These are phyloP conservation scores for Podiceps cristatus DNA, from an alignment of 2,113 vertebrate species.

Conservation along the genomic window DNA sequence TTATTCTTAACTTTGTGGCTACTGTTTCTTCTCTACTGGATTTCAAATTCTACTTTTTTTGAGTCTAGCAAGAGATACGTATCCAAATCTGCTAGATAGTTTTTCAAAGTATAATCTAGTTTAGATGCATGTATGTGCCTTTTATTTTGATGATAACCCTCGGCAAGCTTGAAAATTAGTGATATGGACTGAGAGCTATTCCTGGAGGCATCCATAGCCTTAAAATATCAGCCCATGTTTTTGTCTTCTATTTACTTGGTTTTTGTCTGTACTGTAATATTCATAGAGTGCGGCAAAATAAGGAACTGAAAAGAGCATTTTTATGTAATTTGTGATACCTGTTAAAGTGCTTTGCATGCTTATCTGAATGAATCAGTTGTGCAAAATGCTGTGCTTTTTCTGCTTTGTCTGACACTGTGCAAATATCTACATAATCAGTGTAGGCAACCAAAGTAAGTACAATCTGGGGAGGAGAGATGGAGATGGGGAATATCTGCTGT, in stretches of 20 bases:
- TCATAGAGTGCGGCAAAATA: not conserved
- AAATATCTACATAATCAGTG: not conserved
- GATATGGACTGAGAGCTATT: not conserved
- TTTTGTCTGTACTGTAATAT: not conserved
- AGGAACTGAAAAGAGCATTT: not conserved
- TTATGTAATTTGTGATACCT: not conserved
- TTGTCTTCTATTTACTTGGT: not conserved
- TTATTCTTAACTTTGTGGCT: not conserved
- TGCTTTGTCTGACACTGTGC: not conserved
- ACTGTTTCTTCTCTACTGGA: not conserved
- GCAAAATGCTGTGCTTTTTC: not conserved
- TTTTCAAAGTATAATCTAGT: not conserved
- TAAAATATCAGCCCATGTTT: not conserved
- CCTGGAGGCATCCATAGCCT: not conserved
- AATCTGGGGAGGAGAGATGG: not conserved
- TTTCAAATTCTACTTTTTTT: not conserved
- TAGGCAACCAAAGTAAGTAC: not conserved
- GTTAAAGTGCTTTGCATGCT: not conserved
- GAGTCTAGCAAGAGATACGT: not conserved
- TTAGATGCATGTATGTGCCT: not conserved
- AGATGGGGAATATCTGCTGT: not conserved
- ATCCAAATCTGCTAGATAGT: not conserved
- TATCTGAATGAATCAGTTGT: not conserved
- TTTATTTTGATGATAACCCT: not conserved
- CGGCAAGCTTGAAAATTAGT: not conserved